Conservation (phyloP, 2,888 invertebrate genomes). For the Falcaria lacertinaria region DNA sequence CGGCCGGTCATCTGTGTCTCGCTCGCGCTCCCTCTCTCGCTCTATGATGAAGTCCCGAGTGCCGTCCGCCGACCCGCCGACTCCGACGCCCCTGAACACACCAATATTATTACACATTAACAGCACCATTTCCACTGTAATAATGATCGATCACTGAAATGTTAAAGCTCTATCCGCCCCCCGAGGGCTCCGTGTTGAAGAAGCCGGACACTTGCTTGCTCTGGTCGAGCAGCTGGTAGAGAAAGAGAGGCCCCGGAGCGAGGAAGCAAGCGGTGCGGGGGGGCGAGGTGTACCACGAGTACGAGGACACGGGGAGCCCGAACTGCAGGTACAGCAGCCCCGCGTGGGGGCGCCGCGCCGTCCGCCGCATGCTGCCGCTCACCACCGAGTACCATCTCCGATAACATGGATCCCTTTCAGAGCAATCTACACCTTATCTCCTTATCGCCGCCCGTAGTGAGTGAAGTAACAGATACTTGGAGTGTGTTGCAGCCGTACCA, state of each 20-base stretch:
- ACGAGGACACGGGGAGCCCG: constrained; percentile 43
- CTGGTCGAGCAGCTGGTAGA: neutral
- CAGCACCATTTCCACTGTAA: no score
- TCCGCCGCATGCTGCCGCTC: neutral
- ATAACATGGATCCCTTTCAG: neutral
- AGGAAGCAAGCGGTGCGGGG: neutral
- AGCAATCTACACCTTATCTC: neutral
- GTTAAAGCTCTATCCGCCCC: no score
- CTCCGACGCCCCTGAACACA: constrained; percentile 55
- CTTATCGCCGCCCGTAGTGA: neutral
- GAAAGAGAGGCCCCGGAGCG: constrained; percentile 1
- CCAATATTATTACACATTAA: constrained; percentile 2
- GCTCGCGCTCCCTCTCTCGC: constrained; percentile 64
- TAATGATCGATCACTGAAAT: no score
- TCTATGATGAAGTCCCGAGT: constrained; percentile 70
- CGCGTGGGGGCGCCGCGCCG: constrained; percentile 1
- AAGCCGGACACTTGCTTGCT: no score
- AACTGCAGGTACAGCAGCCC: constrained; percentile 40
- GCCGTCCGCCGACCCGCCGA: constrained; percentile 45
- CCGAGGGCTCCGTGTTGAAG: no score
- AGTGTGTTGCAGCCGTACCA: neutral
- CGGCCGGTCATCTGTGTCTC: constrained; percentile 63
- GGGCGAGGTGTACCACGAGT: constrained; percentile 34
- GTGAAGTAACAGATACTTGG: no score
- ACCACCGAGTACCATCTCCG: no score